These are phyloP conservation scores for Puntigrus tetrazona DNA, from an alignment of 2,113 vertebrate species.

Conservation along the genomic window DNA sequence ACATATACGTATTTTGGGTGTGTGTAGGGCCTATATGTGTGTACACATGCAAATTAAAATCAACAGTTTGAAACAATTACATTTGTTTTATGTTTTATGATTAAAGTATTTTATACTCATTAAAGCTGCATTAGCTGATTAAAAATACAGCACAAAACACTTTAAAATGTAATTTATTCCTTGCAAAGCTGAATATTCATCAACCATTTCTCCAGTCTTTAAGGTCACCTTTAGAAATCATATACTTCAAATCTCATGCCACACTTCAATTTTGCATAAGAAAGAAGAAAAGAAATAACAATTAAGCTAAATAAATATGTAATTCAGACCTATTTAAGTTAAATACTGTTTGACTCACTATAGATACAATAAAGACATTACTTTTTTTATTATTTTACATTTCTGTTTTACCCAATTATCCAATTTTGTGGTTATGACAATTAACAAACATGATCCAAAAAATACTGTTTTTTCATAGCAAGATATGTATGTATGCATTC, in stretches of 20 bases:
- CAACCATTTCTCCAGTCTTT: no score
- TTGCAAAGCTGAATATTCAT: not conserved
- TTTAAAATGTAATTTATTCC: not conserved
- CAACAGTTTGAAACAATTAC: not conserved
- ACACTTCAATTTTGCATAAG: no score
- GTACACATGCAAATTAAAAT: not conserved
- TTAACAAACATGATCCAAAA: constrained; percentile 20
- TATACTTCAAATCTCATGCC: no score
- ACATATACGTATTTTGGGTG: not conserved
- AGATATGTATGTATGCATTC: not conserved
- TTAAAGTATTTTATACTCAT: not conserved
- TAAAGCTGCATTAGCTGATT: not conserved
- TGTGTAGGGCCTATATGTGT: no score
- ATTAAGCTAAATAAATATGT: not conserved
- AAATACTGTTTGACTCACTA: not conserved
- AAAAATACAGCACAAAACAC: not conserved
- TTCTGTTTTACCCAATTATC: not conserved
- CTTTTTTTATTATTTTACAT: not conserved
- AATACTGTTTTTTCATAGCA: constrained; percentile 4
- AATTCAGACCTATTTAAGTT: not conserved
- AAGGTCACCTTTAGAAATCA: no score
- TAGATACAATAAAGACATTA: no score
- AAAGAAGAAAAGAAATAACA: no score
- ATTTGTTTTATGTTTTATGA: not conserved
- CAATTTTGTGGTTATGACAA: not conserved